These are phyloP conservation scores for Hyalella azteca DNA, from an alignment of 2,888 invertebrate genomes.

Conservation along the genomic window DNA sequence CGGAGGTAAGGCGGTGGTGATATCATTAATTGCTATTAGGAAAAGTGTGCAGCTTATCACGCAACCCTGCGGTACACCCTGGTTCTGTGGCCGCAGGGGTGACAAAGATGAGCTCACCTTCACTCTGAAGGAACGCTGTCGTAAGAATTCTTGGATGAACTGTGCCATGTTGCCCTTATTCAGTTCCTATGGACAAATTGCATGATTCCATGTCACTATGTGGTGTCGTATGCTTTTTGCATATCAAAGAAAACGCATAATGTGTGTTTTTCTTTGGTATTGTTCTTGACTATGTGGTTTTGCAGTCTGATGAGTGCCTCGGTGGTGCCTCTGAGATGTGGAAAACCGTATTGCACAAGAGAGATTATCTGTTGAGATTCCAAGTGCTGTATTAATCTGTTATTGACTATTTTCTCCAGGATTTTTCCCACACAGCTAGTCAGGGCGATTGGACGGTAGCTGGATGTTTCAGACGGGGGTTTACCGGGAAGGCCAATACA, in stretches of 20 bases:
- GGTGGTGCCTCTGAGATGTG: neutral
- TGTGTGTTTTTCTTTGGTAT: neutral
- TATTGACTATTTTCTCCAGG: constrained; percentile 13
- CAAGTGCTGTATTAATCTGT: neutral
- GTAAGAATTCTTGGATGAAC: constrained; percentile 4
- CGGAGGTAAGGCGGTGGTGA: neutral
- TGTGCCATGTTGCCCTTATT: constrained; percentile 22
- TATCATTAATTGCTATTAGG: neutral
- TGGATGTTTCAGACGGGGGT: neutral
- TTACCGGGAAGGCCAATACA: constrained; percentile 1
- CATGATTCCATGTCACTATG: neutral
- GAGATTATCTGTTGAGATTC: neutral
- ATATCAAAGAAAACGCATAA: neutral
- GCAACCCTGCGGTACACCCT: neutral
- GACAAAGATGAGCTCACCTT: neutral
- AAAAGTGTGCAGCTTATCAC: neutral
- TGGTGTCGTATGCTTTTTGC: neutral
- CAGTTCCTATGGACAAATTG: neutral
- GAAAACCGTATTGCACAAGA: neutral
- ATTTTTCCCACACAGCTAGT: constrained; percentile 9
- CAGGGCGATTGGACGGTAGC: neutral
- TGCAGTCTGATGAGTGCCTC: neutral
- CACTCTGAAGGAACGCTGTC: neutral
- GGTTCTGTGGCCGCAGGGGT: neutral
- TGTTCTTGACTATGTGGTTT: neutral